Percentiles rank a stretch among this genome's conserved stretches.
Evolutionary conservation across 30 jellyfish, hydroid and myxozoan species (phyloP).

Genomic region (Hydractinia echinata): DNA sequence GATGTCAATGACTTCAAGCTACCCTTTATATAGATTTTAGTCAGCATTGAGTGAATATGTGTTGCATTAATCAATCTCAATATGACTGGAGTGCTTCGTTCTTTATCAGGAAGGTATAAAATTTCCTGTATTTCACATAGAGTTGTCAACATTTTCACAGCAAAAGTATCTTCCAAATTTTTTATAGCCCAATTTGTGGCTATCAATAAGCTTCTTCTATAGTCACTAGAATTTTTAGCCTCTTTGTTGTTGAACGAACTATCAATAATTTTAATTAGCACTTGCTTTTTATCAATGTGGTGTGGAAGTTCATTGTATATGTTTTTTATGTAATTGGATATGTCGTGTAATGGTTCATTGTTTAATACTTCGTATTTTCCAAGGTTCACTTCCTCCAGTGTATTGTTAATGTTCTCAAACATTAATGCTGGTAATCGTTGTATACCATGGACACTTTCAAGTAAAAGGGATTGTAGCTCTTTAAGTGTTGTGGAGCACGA

Average conservation of each 20-base stretch:
- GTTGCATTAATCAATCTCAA: neutral
- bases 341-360: slow-evolving; percentile 23
- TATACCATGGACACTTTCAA: neutral
- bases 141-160: neutral
- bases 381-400: no score
- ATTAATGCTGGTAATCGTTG: slow-evolving; percentile 20
- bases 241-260: neutral
- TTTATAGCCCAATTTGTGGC: neutral
- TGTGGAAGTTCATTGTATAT: slow-evolving; percentile 6
- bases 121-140: slow-evolving; percentile 21
- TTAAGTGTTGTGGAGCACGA: neutral
- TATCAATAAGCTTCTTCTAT: neutral
- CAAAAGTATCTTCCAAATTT: neutral
- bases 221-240: slow-evolving; percentile 12
- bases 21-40: neutral
- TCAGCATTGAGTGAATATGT: slow-evolving; percentile 1
- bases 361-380: slow-evolving; percentile 8
- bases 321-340: slow-evolving; percentile 12
- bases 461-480: neutral
- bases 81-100: neutral
- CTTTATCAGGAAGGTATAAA: slow-evolving; percentile 1
- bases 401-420: neutral
- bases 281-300: neutral
- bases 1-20: neutral
- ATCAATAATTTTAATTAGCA: neutral